These are phyloP conservation scores for Panagrolaimus sp. DNA, from an alignment of 1,140 invertebrate genomes.

Conservation along the genomic window DNA sequence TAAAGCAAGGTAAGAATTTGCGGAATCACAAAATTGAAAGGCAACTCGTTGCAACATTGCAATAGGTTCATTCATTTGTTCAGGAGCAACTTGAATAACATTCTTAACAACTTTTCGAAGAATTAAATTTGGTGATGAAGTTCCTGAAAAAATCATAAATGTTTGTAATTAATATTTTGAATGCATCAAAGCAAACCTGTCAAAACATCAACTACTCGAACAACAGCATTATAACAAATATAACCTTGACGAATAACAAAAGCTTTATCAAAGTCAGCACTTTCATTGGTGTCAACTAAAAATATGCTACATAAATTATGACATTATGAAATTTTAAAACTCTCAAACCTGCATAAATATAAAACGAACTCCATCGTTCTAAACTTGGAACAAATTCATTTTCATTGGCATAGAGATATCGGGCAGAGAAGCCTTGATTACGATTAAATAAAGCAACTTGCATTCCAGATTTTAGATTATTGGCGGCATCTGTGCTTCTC, in stretches of 20 bases:
- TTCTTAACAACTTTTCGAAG: background rate
- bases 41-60: background rate
- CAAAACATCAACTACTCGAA: slow-evolving; percentile 4
- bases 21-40: slow-evolving; percentile 8
- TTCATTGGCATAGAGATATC: background rate
- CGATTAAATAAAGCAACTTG: background rate
- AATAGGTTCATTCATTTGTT: background rate
- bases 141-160: background rate
- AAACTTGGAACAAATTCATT: background rate
- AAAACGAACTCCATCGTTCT: background rate
- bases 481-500: background rate
- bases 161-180: too few species aligned
- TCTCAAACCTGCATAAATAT: background rate
- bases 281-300: background rate
- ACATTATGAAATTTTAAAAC: too few species aligned
- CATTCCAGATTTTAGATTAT: background rate
- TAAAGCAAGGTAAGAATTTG: background rate
- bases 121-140: slow-evolving; percentile 4
- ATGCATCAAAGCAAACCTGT: background rate
- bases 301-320: background rate
- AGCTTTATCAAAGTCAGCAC: background rate
- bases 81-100: background rate
- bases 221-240: background rate
- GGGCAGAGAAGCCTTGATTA: background rate
- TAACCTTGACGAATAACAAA: background rate